Conservation (phyloP, 2,113 vertebrate species). For the Tragelaphus imberbis region DNA sequence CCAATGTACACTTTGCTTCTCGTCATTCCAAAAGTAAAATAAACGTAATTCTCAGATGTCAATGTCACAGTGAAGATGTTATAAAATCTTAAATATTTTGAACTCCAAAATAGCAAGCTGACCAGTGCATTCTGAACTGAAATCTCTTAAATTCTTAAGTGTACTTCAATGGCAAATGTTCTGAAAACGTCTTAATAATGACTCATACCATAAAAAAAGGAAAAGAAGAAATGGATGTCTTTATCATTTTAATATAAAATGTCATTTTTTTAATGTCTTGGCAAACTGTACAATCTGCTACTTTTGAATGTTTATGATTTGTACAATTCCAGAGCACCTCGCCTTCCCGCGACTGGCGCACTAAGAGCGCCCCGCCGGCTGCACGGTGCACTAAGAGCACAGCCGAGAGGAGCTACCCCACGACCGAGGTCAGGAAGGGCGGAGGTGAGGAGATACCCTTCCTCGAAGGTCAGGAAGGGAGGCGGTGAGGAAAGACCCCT, state of each 20-base stretch:
- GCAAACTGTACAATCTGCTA: not conserved
- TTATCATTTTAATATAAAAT: not conserved
- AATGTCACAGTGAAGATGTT: not conserved
- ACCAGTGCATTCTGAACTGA: constrained; percentile 16
- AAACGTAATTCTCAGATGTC: not conserved
- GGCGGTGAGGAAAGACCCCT: too few species aligned
- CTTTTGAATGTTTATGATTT: not conserved
- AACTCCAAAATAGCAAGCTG: constrained; percentile 22
- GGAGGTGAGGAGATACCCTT: too few species aligned
- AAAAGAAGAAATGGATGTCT: not conserved
- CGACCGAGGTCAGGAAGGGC: too few species aligned
- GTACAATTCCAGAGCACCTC: not conserved
- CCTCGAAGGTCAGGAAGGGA: too few species aligned
- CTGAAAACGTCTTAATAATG: constrained; percentile 20
- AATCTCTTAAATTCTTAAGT: constrained; percentile 55
- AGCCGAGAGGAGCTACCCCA: too few species aligned
- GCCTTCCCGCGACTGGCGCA: too few species aligned
- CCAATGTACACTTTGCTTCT: not conserved
- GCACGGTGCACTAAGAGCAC: too few species aligned
- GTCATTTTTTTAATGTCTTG: not conserved
- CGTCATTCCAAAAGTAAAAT: not conserved
- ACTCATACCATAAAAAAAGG: not conserved
- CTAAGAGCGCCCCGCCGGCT: too few species aligned
- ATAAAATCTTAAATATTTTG: constrained; percentile 44
- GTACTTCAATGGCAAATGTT: constrained; percentile 31